Conservation (phyloP, 2,888 invertebrate species). For the Lithophane socia region DNA sequence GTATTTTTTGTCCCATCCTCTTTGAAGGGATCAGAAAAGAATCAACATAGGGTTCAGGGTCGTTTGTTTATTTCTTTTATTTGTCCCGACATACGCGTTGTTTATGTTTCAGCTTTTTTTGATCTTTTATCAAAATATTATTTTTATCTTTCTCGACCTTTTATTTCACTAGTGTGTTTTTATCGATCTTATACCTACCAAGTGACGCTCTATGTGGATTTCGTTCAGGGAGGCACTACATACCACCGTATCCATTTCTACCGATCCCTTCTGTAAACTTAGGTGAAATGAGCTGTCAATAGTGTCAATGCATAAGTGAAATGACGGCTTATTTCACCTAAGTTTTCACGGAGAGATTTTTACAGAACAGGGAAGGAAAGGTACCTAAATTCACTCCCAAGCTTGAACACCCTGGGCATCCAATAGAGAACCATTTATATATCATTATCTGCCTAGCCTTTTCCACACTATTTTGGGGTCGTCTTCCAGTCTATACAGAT, state of each 20-base stretch:
- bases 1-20: neutral
- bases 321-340: no score
- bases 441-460: no score
- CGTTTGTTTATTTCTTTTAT: slow-evolving; percentile 42
- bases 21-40: slow-evolving; percentile 28
- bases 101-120: slow-evolving; percentile 22
- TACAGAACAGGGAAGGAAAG: no score
- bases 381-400: no score
- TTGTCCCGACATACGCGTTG: slow-evolving; percentile 18
- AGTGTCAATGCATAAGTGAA: neutral
- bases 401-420: no score
- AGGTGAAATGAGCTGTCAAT: neutral
- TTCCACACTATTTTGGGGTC: no score
- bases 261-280: neutral
- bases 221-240: neutral
- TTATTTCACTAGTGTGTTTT: neutral
- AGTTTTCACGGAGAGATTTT: no score
- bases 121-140: slow-evolving; percentile 35
- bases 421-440: no score
- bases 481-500: no score
- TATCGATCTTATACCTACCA: neutral
- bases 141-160: neutral
- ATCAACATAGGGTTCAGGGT: slow-evolving; percentile 8
- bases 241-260: neutral
- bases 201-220: neutral